A percentile compares a stretch with the other conserved stretches of the same genome.
These are phyloP conservation scores for Paraplagusia blochii DNA, from an alignment of 2,113 vertebrate genomes.

Conservation along the genomic window DNA sequence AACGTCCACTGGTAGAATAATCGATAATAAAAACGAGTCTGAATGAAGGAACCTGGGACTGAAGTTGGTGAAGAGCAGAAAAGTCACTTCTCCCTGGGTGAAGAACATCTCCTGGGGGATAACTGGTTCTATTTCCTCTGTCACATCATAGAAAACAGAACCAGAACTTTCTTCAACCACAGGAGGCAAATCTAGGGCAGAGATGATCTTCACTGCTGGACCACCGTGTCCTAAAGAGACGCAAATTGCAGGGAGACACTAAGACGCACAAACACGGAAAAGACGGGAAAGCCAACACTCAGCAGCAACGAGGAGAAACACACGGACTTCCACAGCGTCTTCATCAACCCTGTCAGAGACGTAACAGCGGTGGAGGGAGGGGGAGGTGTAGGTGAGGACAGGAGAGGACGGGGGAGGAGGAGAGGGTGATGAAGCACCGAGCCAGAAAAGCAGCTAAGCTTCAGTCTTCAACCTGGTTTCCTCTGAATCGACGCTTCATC, in stretches of 20 bases:
- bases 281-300: conserved; percentile 20
- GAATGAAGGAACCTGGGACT: conserved; percentile 53
- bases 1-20: not conserved
- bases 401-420: not conserved
- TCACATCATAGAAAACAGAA: conserved; percentile 43
- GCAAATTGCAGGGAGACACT: conserved; percentile 17
- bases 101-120: conserved; percentile 49
- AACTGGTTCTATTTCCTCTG: conserved; percentile 26
- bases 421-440: conserved; percentile 22
- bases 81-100: conserved; percentile 65
- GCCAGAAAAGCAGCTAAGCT: conserved; percentile 47
- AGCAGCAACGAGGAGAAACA: conserved; percentile 9
- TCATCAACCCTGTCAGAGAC: conserved; percentile 47
- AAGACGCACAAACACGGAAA: conserved; percentile 3
- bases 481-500: conserved; percentile 22
- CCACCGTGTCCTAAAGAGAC: conserved; percentile 19
- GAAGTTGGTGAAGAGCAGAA: conserved; percentile 45
- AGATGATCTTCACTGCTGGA: conserved; percentile 24
- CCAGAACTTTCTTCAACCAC: conserved; percentile 21
- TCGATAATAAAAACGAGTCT: too few relatives aligned
- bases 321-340: conserved; percentile 35
- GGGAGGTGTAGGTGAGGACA: not conserved
- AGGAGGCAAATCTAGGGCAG: conserved; percentile 11
- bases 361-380: conserved; percentile 25
- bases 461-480: conserved; percentile 32